Evolutionary conservation across 2,113 vertebrate genomes (phyloP).

Genomic region (Cavia aperea): DNA sequence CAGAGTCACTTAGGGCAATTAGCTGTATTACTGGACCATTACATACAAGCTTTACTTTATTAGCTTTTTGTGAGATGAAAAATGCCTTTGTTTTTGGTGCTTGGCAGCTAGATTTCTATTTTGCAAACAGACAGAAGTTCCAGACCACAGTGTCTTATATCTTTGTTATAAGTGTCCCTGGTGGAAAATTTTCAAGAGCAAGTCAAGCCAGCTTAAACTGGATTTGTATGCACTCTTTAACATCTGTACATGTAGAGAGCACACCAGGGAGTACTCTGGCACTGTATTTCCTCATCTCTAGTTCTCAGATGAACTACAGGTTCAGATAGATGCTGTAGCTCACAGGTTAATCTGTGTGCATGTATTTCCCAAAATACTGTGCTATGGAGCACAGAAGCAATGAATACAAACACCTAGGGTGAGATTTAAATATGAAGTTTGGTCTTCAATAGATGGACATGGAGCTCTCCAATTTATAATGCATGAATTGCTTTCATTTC

Average conservation of each 20-base stretch:
- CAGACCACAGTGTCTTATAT: conserved; percentile 28
- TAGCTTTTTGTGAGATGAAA: conserved; percentile 37
- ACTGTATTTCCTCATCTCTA: not conserved
- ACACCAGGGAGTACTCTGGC: not conserved
- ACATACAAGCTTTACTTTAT: conserved; percentile 21
- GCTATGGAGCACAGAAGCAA: conserved; percentile 19
- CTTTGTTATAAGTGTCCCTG: conserved; percentile 33
- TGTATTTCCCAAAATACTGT: conserved; percentile 8
- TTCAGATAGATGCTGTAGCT: conserved; percentile 38
- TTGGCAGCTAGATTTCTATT: conserved; percentile 37
- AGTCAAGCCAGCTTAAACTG: conserved; percentile 24
- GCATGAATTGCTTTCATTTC: not conserved
- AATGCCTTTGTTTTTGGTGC: conserved; percentile 32
- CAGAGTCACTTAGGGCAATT: not conserved
- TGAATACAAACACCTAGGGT: not conserved
- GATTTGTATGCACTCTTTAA: not conserved
- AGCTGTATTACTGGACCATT: not conserved
- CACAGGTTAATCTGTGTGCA: not conserved
- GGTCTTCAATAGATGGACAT: not conserved
- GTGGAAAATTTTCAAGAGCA: conserved; percentile 45
- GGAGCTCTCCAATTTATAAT: not conserved
- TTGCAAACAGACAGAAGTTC: conserved; percentile 48
- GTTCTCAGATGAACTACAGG: conserved; percentile 27
- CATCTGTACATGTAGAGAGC: not conserved
- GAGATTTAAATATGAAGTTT: not conserved